Percentiles rank a stretch among this genome's conserved stretches.
Evolutionary conservation across 1,140 invertebrate species (phyloP).

Genomic region (Temnothorax curvispinosus): DNA sequence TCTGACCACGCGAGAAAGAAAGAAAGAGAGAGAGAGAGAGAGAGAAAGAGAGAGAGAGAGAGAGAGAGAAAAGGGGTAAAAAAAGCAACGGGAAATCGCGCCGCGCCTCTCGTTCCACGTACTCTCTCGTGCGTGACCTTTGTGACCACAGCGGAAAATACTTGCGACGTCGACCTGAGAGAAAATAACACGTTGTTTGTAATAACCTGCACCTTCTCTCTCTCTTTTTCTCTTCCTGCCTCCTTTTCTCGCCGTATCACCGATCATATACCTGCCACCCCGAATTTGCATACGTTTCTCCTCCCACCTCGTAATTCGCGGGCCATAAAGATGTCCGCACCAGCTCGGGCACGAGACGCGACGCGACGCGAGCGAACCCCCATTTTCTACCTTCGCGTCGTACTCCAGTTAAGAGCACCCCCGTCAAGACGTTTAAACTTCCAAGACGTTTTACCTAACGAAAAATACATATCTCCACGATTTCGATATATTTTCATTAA

Average conservation of each 20-base stretch:
- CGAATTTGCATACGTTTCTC: conserved; percentile 30
- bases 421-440: not conserved
- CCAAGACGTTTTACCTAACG: not conserved
- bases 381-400: not conserved
- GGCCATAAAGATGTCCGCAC: conserved; percentile 37
- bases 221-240: not conserved
- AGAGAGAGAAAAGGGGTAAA: not conserved
- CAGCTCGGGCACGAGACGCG: conserved; percentile 25
- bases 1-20: conserved; percentile 68
- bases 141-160: conserved; percentile 2
- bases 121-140: conserved; percentile 30
- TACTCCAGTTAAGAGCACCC: not conserved
- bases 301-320: conserved; percentile 1
- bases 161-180: not conserved
- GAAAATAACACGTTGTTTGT: not conserved
- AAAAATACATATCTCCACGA: not conserved
- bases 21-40: conserved; percentile 1
- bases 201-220: not conserved
- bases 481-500: not conserved
- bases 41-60: not conserved
- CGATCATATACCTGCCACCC: not conserved
- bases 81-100: not conserved
- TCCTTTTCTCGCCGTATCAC: not conserved
- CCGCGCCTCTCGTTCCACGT: conserved; percentile 4
- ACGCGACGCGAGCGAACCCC: not conserved